Percentiles rank a stretch among this genome's conserved stretches.
Conservation (phyloP, 2,797 vertebrate species). For the Nannoperca australis region DNA sequence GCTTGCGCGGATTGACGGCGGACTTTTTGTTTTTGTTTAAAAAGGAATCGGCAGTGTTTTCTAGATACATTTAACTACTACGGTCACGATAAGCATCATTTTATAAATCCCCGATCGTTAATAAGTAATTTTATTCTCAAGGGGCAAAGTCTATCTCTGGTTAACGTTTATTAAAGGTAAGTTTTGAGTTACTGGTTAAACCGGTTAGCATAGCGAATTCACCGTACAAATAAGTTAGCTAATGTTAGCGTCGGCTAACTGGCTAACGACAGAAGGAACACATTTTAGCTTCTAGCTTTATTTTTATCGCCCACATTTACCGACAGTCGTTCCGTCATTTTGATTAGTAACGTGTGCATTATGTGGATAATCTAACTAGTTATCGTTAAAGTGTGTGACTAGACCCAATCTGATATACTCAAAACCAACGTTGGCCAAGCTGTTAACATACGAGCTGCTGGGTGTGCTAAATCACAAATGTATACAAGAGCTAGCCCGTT, state of each 20-base stretch:
- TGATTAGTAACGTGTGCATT: neutral
- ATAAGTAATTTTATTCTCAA: neutral
- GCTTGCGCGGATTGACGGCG: conserved; percentile 32
- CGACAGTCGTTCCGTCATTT: too few relatives aligned
- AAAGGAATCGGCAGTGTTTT: neutral
- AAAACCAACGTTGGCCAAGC: neutral
- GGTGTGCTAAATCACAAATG: neutral
- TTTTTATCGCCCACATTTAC: neutral
- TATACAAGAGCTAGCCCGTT: neutral
- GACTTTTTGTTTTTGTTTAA: conserved; percentile 48
- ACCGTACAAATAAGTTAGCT: neutral
- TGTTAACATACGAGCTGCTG: neutral
- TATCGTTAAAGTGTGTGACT: neutral
- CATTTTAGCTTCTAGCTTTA: neutral
- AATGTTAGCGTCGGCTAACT: neutral
- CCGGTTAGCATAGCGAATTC: neutral
- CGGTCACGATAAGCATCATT: fast-evolving
- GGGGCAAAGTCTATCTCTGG: neutral
- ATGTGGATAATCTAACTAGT: neutral
- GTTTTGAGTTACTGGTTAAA: neutral
- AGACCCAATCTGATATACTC: neutral
- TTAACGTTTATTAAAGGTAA: conserved; percentile 15
- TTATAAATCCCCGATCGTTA: fast-evolving
- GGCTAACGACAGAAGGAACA: too few relatives aligned
- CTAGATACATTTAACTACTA: neutral